phyloP scores from a whole-genome alignment of 2,113 vertebrate species.

The Ciconia maguari region DNA sequence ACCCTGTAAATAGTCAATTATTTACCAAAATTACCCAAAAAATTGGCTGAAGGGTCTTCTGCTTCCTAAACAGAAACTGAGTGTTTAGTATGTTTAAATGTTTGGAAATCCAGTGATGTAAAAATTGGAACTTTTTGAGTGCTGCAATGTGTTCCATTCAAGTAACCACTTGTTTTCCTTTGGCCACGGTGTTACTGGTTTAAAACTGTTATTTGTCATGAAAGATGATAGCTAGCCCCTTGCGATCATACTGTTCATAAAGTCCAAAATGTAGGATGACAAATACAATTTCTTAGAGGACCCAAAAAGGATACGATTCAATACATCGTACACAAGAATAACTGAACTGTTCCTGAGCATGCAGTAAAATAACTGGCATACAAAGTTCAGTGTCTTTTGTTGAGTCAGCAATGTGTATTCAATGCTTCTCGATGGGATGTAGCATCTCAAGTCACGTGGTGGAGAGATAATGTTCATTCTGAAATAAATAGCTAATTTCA shows the following conservation, averaged over 20 bases:
- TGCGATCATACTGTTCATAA: background rate
- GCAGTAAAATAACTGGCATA: background rate
- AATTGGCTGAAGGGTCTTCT: background rate
- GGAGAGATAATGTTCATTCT: background rate
- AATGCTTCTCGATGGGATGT: background rate
- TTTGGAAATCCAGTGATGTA: background rate
- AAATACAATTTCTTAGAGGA: background rate
- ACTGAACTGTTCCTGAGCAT: background rate
- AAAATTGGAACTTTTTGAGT: background rate
- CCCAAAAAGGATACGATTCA: background rate
- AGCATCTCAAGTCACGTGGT: background rate
- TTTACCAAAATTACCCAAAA: no score
- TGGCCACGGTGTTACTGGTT: background rate
- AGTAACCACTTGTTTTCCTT: background rate
- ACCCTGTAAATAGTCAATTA: background rate
- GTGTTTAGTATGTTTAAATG: background rate
- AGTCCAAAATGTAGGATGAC: background rate
- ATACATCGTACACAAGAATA: background rate
- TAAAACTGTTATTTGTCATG: background rate
- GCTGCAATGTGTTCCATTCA: background rate
- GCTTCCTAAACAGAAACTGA: background rate
- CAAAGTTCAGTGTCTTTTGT: fast-evolving
- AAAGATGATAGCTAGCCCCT: background rate
- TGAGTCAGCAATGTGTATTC: background rate
- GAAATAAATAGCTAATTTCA: background rate